Percentiles rank a stretch among this genome's conserved stretches.
Evolutionary conservation across 1,140 invertebrate genomes (phyloP).

Genomic region (Drosophila guanche): DNA sequence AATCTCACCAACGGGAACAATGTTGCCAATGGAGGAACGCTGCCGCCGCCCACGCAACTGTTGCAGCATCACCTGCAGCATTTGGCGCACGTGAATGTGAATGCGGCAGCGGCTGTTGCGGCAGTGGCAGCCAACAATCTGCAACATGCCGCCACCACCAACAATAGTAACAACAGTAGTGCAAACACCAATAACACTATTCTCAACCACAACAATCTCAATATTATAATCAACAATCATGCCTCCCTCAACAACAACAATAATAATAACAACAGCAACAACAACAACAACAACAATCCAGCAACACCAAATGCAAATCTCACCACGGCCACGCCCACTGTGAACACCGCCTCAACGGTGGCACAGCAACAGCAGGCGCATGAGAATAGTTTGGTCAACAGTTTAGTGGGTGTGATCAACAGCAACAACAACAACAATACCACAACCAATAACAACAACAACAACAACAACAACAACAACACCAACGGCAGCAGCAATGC

Average conservation of each 20-base stretch:
- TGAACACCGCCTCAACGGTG: conserved; percentile 61
- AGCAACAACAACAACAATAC: conserved; percentile 37
- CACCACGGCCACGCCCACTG: conserved; percentile 50
- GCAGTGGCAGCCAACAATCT: conserved; percentile 74
- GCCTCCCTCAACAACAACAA: conserved; percentile 59
- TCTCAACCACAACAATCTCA: conserved; percentile 74
- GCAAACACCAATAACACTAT: conserved; percentile 62
- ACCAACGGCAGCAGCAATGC: conserved; percentile 42
- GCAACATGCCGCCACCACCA: conserved; percentile 42
- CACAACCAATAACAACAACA: conserved; percentile 44
- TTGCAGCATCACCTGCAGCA: conserved; percentile 83
- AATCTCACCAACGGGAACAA: conserved; percentile 45
- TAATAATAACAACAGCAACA: conserved; percentile 33
- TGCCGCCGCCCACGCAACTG: conserved; percentile 78
- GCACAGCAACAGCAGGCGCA: conserved; percentile 66
- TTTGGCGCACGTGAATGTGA: conserved; percentile 81
- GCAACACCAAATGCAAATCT: conserved; percentile 80
- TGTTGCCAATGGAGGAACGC: conserved; percentile 51
- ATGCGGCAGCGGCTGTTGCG: conserved; percentile 68
- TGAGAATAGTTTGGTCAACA: conserved; percentile 76
- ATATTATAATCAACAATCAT: conserved; percentile 67
- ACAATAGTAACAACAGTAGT: conserved; percentile 53
- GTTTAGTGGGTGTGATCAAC: conserved; percentile 74
- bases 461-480: conserved; percentile 52
- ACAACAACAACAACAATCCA: conserved; percentile 75